Evolutionary conservation across 1,140 invertebrate genomes (phyloP).

Genomic region (Leptopilina clavipes): DNA sequence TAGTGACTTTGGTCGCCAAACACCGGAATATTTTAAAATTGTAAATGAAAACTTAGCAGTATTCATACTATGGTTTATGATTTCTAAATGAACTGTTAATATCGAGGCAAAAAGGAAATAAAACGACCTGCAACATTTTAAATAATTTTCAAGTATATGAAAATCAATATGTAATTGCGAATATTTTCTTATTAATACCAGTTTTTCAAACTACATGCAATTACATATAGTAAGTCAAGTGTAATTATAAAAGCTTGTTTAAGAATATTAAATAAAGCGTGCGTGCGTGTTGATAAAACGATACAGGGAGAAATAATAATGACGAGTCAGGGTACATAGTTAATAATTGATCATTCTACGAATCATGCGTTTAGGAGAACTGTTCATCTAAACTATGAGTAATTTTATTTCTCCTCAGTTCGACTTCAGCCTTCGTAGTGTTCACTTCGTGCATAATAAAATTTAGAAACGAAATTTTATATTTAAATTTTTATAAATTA

Average conservation of each 20-base stretch:
- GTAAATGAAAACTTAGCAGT: neutral
- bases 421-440: too few relatives aligned
- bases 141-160: neutral
- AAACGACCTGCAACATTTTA: neutral
- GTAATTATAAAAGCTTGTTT: neutral
- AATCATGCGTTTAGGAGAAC: too few relatives aligned
- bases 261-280: neutral
- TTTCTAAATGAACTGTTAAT: neutral
- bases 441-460: too few relatives aligned
- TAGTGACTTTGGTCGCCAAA: constrained; percentile 1
- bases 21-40: neutral
- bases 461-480: too few relatives aligned
- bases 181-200: neutral
- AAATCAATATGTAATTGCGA: neutral
- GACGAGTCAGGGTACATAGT: too few relatives aligned
- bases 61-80: neutral
- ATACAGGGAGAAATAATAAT: neutral
- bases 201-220: neutral
- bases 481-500: too few relatives aligned
- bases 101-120: neutral
- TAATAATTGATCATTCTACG: too few relatives aligned
- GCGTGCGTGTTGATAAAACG: neutral
- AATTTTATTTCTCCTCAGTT: too few relatives aligned
- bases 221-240: too few relatives aligned
- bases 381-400: too few relatives aligned